Conservation (phyloP, 2,797 vertebrate species). For the Chloroceryle inda region DNA sequence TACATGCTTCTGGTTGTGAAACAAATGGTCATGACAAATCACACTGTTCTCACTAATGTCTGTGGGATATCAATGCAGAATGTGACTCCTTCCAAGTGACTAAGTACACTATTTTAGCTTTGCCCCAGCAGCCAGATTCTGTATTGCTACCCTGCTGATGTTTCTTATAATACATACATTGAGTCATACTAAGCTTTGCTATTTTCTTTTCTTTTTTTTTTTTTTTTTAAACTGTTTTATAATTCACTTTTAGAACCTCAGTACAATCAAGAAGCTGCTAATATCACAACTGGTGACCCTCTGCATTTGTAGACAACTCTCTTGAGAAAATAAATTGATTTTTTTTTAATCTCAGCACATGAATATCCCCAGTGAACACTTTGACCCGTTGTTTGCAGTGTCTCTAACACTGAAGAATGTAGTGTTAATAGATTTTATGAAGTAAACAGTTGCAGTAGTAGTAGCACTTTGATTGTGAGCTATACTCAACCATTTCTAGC, state of each 20-base stretch:
- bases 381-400: constrained; percentile 29
- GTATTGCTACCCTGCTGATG: constrained; percentile 39
- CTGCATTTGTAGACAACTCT: neutral
- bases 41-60: constrained; percentile 40
- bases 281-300: neutral
- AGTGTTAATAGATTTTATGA: neutral
- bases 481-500: neutral
- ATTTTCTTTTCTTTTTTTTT: neutral
- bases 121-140: constrained; percentile 48
- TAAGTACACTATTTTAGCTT: constrained; percentile 60
- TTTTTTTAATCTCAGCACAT: neutral
- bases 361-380: neutral
- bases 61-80: constrained; percentile 59
- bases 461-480: neutral
- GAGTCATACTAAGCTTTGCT: constrained; percentile 10
- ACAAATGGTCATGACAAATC: constrained; percentile 49
- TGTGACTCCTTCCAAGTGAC: constrained; percentile 53
- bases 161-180: constrained; percentile 50
- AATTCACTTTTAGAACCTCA: constrained; percentile 23
- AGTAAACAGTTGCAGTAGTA: neutral
- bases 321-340: constrained; percentile 16
- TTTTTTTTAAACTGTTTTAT: neutral
- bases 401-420: neutral
- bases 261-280: neutral
- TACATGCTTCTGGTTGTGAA: constrained; percentile 32